Conservation (phyloP, 1,140 invertebrate genomes). For the Triops longicaudatus region DNA sequence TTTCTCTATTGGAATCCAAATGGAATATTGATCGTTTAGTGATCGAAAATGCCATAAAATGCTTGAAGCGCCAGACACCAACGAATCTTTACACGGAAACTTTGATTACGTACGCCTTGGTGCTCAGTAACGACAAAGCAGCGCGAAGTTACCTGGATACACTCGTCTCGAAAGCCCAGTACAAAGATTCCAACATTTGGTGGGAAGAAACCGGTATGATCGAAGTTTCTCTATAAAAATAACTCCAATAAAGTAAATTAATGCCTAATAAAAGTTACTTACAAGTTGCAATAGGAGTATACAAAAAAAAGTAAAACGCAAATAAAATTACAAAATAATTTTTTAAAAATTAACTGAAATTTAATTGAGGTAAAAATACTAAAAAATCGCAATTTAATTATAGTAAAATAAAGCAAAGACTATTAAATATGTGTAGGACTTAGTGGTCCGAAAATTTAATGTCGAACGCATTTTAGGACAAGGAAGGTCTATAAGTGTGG, state of each 20-base stretch:
- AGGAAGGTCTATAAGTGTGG: constrained; percentile 48
- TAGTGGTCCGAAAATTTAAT: too few relatives aligned
- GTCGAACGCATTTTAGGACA: constrained; percentile 33
- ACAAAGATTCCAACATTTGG: constrained; percentile 32
- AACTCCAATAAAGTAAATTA: too few relatives aligned
- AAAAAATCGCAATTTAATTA: too few relatives aligned
- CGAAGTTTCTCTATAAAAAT: constrained; percentile 27
- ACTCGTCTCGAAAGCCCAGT: constrained; percentile 30
- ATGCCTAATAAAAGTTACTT: too few relatives aligned
- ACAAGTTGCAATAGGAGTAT: too few relatives aligned
- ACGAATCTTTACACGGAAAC: constrained; percentile 33
- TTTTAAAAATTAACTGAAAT: too few relatives aligned
- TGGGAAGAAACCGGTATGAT: neutral
- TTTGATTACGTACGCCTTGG: constrained; percentile 50
- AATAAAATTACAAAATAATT: too few relatives aligned
- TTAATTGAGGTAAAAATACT: too few relatives aligned
- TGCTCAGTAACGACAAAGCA: constrained; percentile 37
- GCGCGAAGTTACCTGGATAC: constrained; percentile 30
- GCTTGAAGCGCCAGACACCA: neutral
- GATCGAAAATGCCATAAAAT: neutral
- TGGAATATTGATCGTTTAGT: neutral
- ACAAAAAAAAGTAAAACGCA: too few relatives aligned
- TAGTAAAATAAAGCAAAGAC: neutral
- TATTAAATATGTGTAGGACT: too few relatives aligned
- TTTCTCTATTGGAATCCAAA: constrained; percentile 51